Evolutionary conservation across 1,140 invertebrate species (phyloP), one percentile per base, ranked within the genome.

Genomic region (Hestina assimilis): DNA sequence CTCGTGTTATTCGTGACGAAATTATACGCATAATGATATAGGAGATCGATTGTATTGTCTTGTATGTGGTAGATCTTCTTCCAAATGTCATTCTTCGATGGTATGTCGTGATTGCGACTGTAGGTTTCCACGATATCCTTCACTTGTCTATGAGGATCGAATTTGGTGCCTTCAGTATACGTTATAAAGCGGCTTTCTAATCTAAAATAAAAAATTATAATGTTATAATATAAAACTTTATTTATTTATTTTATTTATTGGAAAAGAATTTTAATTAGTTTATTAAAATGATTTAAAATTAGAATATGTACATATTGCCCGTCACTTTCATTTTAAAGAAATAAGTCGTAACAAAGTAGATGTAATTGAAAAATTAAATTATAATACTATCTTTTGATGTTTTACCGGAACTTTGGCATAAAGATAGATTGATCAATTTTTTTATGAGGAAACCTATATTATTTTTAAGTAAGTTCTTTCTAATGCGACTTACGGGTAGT

Each of bases 21-120:
- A n/a, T 91, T 92, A 45, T 91, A 89, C 0, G 89, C 90, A 56
- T 94, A 95, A 72, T 95, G 94, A 74, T 92, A 94, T 45, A 92
- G 88, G 0, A 95, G 54, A 12, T 89, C 78, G 55, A 95, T 94
- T 63, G 92, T 91, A 24, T 92, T 90, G 0, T 91, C 90, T 19
- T 80, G 70, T 1, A 93, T 88, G 40, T 90, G 81, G 65, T 93
- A 95, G 38, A 91, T 91, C 26, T 92, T 90, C n/a, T 90, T 89
- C 11, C 92, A 92, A 12, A 95, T 87, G 51, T 95, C 92, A 26
- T 92, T 77, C 3, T 81, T 77, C 1, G 92, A 89, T 0, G 89
- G 88, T 12, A 91, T 72, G 2, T 68, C 59, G 24, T 84, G 62
- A 56, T 94, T 90, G 17, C 92, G 89, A 9, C 90, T 65, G 73